Evolutionary conservation across 1,140 invertebrate species (phyloP), one percentile per base, ranked within the genome.

Genomic region (Pseudomyrmex pallidus): DNA sequence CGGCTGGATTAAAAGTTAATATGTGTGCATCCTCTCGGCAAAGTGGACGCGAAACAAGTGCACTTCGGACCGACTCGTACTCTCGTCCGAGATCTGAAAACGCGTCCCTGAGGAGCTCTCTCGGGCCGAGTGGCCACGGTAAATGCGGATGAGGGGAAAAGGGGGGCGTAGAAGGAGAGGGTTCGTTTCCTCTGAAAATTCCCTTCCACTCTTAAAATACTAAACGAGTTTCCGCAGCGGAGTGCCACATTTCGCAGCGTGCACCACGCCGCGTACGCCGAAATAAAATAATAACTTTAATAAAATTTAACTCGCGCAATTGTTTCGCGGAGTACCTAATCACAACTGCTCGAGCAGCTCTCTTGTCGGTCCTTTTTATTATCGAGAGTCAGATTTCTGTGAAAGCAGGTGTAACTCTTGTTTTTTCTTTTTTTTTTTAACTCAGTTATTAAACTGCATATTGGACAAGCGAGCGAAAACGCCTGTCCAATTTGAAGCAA

Each of bases 61-160:
- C 20, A 74, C 82, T 50, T 22, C 25, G 67, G 57, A 35, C 35
- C 35, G 35, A 35, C 57, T 35, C 67, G 54, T 67, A 52, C 12
- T 52, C 61, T 63, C 56, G 68, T 48, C 64, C 52, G 46, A 67
- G 64, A 83, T 68, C 54, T 59, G 62, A 74, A 73, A 54, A 74
- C 48, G 62, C 46, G 82, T 78, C 64, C 62, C 63, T 77, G 56
- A 84, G 77, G 83, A 64, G 57, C 35, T 80, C 68, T 84, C 22
- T 63, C n/a, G 7, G 35, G 44, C 35, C 48, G 25, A 80, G 74
- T 77, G 62, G 25, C 35, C 50, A 62, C 48, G 48, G 74, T 67
- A 48, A 77, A 67, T 67, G 22, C 62, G 66, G 17, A 35, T 35
- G 35, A 35, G 35, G 35, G 5, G 0, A 35, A 35, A 35, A 35